Conservation (phyloP, 2,797 vertebrate species). For the Fistularia commersonii region DNA sequence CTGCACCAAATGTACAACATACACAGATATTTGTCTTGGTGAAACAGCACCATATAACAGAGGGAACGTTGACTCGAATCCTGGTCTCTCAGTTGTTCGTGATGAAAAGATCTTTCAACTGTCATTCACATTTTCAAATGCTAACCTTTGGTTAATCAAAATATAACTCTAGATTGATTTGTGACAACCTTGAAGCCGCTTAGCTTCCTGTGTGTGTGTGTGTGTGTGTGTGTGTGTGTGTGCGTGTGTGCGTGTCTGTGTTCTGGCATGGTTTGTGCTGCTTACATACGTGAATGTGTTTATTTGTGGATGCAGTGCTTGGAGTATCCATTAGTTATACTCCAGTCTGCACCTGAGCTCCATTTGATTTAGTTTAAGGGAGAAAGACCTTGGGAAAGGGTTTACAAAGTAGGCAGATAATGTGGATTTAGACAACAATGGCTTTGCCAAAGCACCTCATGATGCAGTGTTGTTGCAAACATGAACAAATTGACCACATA, state of each 20-base stretch:
- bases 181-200: conserved; percentile 46
- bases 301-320: conserved; percentile 1
- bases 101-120: conserved; percentile 47
- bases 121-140: conserved; percentile 40
- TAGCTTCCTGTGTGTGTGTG: neutral
- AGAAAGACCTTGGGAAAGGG: conserved; percentile 47
- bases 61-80: conserved; percentile 12
- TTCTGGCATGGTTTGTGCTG: neutral
- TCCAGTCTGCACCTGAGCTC: conserved; percentile 36
- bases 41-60: too few relatives aligned
- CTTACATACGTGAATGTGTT: neutral
- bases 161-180: conserved; percentile 48
- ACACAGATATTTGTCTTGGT: too few relatives aligned
- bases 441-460: conserved; percentile 15
- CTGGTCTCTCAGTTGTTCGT: conserved; percentile 36
- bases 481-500: conserved; percentile 52
- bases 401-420: conserved; percentile 48
- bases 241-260: neutral
- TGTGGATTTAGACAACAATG: conserved; percentile 48
- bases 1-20: too few relatives aligned
- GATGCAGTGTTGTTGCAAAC: conserved; percentile 38
- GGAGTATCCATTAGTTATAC: conserved; percentile 27
- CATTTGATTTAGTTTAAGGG: conserved; percentile 34
- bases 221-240: neutral
- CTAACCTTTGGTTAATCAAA: conserved; percentile 52